A percentile compares a stretch with the other conserved stretches of the same genome.
Evolutionary conservation across 2,888 invertebrate genomes (phyloP).

Genomic region (Crossocerus cetratus): DNA sequence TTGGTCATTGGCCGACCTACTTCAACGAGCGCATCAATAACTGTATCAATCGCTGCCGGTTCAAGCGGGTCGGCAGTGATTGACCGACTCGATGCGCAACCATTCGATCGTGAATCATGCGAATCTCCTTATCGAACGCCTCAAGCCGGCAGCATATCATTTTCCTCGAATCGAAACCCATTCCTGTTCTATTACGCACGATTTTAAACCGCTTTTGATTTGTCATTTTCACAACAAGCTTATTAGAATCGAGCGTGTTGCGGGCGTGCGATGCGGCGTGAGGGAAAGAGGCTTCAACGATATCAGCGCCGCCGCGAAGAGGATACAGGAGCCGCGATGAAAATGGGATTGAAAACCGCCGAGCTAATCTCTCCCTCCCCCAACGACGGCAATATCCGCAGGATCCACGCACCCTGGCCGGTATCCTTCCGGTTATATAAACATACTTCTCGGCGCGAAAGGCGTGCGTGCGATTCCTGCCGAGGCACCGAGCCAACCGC

Average conservation of each 20-base stretch:
- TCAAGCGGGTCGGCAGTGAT: conserved; percentile 45
- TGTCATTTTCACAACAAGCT: conserved; percentile 44
- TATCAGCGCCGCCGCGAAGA: conserved; percentile 46
- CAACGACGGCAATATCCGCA: conserved; percentile 54
- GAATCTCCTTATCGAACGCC: conserved; percentile 18
- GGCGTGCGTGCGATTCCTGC: conserved; percentile 1
- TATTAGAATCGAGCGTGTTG: conserved; percentile 48
- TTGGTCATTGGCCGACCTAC: conserved; percentile 51
- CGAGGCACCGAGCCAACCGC: too few relatives aligned
- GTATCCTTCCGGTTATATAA: conserved; percentile 35
- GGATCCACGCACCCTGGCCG: conserved; percentile 33
- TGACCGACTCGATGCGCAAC: conserved; percentile 39
- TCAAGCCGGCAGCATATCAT: conserved; percentile 23
- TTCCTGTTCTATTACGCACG: neutral
- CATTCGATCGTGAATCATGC: conserved; percentile 27
- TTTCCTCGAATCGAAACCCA: neutral
- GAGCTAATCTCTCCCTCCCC: conserved; percentile 70
- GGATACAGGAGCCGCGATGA: conserved; percentile 67
- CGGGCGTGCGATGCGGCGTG: neutral
- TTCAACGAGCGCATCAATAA: conserved; percentile 39
- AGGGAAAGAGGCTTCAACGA: conserved; percentile 58
- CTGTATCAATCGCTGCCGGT: conserved; percentile 41
- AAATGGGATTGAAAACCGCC: conserved; percentile 76
- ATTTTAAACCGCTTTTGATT: conserved; percentile 62
- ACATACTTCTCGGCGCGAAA: conserved; percentile 40